Conservation (phyloP, 2,888 invertebrate species). For the Luffia ferchaultella region DNA sequence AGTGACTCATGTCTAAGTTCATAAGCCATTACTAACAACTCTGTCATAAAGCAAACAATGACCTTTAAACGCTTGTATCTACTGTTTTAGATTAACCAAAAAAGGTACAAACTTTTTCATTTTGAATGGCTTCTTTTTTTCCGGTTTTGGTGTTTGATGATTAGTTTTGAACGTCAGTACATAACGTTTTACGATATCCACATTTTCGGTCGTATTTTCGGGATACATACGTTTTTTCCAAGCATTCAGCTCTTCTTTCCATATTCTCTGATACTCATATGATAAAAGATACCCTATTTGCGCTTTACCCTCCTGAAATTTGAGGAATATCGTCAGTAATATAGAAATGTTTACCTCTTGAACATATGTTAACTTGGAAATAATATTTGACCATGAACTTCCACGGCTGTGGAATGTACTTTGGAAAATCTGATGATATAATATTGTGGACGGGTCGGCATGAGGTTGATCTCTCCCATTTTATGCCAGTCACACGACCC, state of each 20-base stretch:
- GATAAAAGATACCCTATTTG: constrained; percentile 57
- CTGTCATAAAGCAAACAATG: too few species aligned
- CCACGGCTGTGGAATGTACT: constrained; percentile 56
- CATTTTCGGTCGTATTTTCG: constrained; percentile 44
- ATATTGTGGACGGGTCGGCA: constrained; percentile 58
- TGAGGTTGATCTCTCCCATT: constrained; percentile 57
- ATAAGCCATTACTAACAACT: too few species aligned
- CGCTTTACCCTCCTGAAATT: constrained; percentile 42
- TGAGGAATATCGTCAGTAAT: not conserved
- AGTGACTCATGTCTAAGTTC: too few species aligned
- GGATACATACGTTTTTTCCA: constrained; percentile 65
- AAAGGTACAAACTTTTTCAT: constrained; percentile 56
- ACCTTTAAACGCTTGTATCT: too few species aligned
- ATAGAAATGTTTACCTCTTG: not conserved
- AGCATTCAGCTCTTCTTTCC: constrained; percentile 60
- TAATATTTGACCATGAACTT: constrained; percentile 65
- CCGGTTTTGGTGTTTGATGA: constrained; percentile 45
- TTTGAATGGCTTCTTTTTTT: constrained; percentile 53
- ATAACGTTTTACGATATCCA: constrained; percentile 52
- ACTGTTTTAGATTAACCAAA: too few species aligned
- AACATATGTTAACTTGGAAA: not conserved
- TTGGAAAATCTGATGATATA: constrained; percentile 62
- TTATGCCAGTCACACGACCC: constrained; percentile 43
- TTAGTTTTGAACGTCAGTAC: constrained; percentile 50
- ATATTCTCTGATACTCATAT: constrained; percentile 66